Base-by-base conservation (phyloP, 2,113 vertebrate species). In the Chroicocephalus ridibundus region DNA sequence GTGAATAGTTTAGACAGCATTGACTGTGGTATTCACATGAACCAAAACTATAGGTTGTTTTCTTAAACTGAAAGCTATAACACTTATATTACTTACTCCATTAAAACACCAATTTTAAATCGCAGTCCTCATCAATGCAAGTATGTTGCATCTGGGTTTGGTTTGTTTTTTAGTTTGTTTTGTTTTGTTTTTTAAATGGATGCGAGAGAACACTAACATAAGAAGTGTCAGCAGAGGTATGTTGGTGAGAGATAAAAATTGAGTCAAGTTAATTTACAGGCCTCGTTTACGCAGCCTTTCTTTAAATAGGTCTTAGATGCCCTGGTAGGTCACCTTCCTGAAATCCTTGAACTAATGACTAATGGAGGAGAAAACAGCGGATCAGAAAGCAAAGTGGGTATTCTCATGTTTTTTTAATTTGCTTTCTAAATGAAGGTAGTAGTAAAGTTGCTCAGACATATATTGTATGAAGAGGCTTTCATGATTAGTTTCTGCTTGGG, bases 221-320 rank as follows among this genome's bases (percentile, higher is more conserved):
- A 44, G 19, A 66, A 46, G 27, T 82, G 13, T 88, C n/a, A 60
- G 38, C 11, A 75, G 79, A 49, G 40, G 6, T 47, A 38, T 40
- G 5, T 36, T 69, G 42, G 34, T 66, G 34, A 51, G 70, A 94
- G 49, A 51, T 32, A 60, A 84, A 81, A 87, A 77, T 36, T 52
- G 42, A 64, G 36, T 47, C 16, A 46, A 51, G 38, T 94, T 82
- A 82, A 57, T 79, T 82, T 90, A 74, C 40, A 91, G 86, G 76
- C 18, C 6, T 91, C 24, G 93, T 96, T 82, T 57, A 92, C 70
- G 29, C 13, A 87, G 15, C 58, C 49, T 98, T 68, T 97, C 84
- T 96, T 74, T 96, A 97, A 96, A 96, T 94, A 99, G 99, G 99
- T 99, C 26, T 96, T 99, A 97, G 99, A 99, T 93, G 99, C 99